Evolutionary conservation across 2,113 vertebrate species (phyloP).

Genomic region (Perccottus glenii): DNA sequence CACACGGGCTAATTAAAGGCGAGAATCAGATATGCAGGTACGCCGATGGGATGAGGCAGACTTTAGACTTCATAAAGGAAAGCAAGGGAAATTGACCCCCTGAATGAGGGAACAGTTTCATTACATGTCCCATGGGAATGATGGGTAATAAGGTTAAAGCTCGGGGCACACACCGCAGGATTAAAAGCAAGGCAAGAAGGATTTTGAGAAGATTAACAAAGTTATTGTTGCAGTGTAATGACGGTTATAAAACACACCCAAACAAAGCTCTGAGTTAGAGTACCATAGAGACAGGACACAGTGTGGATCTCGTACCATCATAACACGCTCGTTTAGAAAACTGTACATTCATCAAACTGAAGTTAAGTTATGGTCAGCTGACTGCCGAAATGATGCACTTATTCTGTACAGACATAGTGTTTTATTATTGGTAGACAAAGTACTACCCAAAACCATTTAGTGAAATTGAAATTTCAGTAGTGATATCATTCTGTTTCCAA

Average conservation of each 20-base stretch:
- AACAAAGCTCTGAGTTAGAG: slow-evolving; percentile 10
- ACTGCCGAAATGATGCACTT: neutral
- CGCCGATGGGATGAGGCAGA: slow-evolving; percentile 57
- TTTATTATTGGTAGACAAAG: too few species aligned
- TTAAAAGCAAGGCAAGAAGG: slow-evolving; percentile 47
- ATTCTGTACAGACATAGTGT: neutral
- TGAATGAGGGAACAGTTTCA: slow-evolving; percentile 74
- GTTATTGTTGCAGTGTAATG: slow-evolving; percentile 23
- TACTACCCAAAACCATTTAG: too few species aligned
- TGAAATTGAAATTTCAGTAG: neutral
- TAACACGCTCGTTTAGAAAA: slow-evolving; percentile 3
- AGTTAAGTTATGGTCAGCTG: neutral
- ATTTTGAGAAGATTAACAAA: slow-evolving; percentile 25
- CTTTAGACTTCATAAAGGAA: slow-evolving; percentile 69
- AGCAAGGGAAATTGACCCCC: slow-evolving; percentile 66
- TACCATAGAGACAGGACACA: neutral
- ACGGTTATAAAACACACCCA: slow-evolving; percentile 24
- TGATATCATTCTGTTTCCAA: neutral
- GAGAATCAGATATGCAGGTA: slow-evolving; percentile 48
- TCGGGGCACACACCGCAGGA: slow-evolving; percentile 49
- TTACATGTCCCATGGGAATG: slow-evolving; percentile 59
- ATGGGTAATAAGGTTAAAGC: slow-evolving; percentile 73
- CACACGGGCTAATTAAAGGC: slow-evolving; percentile 58
- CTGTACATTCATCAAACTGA: neutral
- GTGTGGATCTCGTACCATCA: neutral